phyloP scores from a whole-genome alignment of 2,113 vertebrate genomes.

The Cairina moschata region DNA sequence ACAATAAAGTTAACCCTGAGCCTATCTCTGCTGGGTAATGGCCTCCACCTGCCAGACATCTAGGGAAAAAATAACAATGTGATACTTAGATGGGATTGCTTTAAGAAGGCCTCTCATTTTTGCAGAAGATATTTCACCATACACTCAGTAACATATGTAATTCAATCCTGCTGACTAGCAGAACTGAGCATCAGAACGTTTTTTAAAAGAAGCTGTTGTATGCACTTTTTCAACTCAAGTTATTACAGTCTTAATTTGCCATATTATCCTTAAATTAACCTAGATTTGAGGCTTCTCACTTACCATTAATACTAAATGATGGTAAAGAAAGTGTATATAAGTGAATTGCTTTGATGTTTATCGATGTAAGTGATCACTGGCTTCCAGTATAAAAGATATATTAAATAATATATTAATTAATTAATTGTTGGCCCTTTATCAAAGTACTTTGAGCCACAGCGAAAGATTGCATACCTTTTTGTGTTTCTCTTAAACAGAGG shows the following conservation, averaged over 20 bases:
- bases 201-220: constrained; percentile 33
- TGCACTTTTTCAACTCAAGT: background rate
- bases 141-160: constrained; percentile 54
- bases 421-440: background rate
- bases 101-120: constrained; percentile 58
- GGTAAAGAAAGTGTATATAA: constrained; percentile 17
- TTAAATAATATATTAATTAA: constrained; percentile 24
- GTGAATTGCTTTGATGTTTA: background rate
- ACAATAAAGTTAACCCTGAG: constrained; percentile 52
- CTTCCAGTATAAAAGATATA: constrained; percentile 1
- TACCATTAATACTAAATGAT: background rate
- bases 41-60: constrained; percentile 66
- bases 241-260: constrained; percentile 24
- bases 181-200: background rate
- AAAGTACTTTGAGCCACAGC: background rate
- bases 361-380: constrained; percentile 2
- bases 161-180: constrained; percentile 55
- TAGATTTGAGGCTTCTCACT: background rate
- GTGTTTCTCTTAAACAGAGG: background rate
- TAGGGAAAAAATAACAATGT: constrained; percentile 47
- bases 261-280: background rate
- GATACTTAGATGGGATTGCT: constrained; percentile 61
- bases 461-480: background rate
- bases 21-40: constrained; percentile 52
- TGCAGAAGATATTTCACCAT: constrained; percentile 58